Evolutionary conservation across 2,888 invertebrate species (phyloP).

Genomic region (Machimus atricapillus): DNA sequence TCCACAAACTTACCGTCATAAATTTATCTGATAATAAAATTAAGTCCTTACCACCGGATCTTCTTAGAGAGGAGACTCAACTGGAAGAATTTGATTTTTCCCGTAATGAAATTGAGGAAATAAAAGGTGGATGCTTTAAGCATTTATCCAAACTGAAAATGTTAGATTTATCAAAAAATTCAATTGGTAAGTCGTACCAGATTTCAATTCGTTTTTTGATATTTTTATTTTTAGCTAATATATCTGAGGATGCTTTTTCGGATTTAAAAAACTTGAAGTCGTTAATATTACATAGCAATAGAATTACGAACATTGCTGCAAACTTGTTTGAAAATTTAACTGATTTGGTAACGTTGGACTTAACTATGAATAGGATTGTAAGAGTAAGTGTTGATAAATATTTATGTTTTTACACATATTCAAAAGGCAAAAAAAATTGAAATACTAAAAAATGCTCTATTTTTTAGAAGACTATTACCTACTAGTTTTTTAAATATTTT

Average conservation of each 20-base stretch:
- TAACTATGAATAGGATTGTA: slow-evolving; percentile 58
- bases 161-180: slow-evolving; percentile 71
- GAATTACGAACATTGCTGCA: slow-evolving; percentile 59
- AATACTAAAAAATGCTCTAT: too few species aligned
- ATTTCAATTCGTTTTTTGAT: slow-evolving; percentile 39
- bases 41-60: slow-evolving; percentile 62
- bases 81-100: slow-evolving; percentile 73
- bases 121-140: slow-evolving; percentile 65
- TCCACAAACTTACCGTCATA: slow-evolving; percentile 57
- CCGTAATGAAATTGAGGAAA: slow-evolving; percentile 66
- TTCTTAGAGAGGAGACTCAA: slow-evolving; percentile 64
- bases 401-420: too few species aligned
- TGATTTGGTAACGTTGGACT: slow-evolving; percentile 55
- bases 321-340: slow-evolving; percentile 55
- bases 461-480: too few species aligned
- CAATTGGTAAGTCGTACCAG: slow-evolving; percentile 56
- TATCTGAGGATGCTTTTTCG: slow-evolving; percentile 57
- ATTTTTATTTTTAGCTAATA: slow-evolving; percentile 51
- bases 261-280: slow-evolving; percentile 55
- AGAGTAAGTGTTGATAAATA: slow-evolving; percentile 51
- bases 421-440: too few species aligned
- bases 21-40: slow-evolving; percentile 62
- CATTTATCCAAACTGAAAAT: slow-evolving; percentile 65
- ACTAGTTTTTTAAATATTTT: neutral
- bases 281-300: slow-evolving; percentile 63